A percentile compares a stretch with the other conserved stretches of the same genome.
These are phyloP conservation scores for Bryconaethiops microstoma DNA, from an alignment of 2,797 vertebrate genomes.

Conservation along the genomic window DNA sequence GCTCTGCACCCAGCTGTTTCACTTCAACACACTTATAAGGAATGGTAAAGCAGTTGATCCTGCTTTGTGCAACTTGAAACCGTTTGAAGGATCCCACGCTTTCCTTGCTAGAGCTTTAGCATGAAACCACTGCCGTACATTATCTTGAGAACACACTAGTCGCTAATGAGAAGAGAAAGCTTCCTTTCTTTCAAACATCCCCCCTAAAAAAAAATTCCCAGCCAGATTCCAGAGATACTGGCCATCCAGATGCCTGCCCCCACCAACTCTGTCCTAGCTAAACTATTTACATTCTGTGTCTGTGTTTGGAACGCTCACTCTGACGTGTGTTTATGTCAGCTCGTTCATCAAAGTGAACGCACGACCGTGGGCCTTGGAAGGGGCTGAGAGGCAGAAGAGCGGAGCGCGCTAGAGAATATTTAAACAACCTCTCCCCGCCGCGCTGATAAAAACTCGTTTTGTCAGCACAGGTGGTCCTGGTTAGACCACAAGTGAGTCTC, in stretches of 20 bases:
- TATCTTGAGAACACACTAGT: conserved; percentile 16
- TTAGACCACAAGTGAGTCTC: conserved; percentile 13
- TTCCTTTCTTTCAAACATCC: conserved; percentile 28
- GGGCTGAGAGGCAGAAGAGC: conserved; percentile 28
- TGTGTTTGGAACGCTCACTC: conserved; percentile 30
- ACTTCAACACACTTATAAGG: conserved; percentile 13
- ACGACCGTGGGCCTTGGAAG: conserved; percentile 21
- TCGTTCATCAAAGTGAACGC: conserved; percentile 45
- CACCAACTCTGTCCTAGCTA: conserved; percentile 20
- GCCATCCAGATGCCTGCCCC: conserved; percentile 14
- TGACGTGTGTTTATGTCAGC: conserved; percentile 43
- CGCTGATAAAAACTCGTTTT: conserved; percentile 42
- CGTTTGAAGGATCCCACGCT: conserved; percentile 18
- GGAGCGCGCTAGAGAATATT: conserved; percentile 15
- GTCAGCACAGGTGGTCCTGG: conserved; percentile 53
- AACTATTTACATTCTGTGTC: conserved; percentile 47
- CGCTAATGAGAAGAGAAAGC: conserved; percentile 35
- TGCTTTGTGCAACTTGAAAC: conserved; percentile 30
- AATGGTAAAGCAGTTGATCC: conserved; percentile 16
- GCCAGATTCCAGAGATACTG: conserved; percentile 32
- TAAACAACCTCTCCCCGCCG: conserved; percentile 20
- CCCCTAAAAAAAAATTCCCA: not conserved
- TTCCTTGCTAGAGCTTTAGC: conserved; percentile 16
- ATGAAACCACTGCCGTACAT: conserved; percentile 32
- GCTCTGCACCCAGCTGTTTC: conserved; percentile 42